Evolutionary conservation across 2,888 invertebrate species (phyloP).

Genomic region (Agrotis segetum): DNA sequence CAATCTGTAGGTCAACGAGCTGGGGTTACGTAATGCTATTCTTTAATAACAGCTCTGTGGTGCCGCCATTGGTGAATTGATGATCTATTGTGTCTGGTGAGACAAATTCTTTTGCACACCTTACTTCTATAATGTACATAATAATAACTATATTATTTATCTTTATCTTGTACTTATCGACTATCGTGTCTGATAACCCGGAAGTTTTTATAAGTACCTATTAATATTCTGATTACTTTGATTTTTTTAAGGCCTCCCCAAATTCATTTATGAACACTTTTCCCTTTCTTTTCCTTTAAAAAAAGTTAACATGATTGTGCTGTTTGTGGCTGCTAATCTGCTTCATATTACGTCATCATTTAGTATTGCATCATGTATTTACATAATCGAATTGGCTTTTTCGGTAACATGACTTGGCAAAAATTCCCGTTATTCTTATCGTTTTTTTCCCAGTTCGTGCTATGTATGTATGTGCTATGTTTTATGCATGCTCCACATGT

Average conservation of each 20-base stretch:
- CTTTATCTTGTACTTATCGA: conserved; percentile 13
- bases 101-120: conserved; percentile 21
- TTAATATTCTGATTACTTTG: background rate
- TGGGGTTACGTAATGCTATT: conserved; percentile 32
- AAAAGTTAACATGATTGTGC: background rate
- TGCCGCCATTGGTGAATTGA: conserved; percentile 33
- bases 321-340: background rate
- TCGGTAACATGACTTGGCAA: conserved; percentile 20
- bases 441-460: background rate
- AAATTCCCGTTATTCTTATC: conserved; percentile 29
- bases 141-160: conserved; percentile 9
- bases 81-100: conserved; percentile 54
- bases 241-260: no score
- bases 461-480: no score
- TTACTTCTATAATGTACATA: background rate
- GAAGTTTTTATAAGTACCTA: conserved; percentile 11
- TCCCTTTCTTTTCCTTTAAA: no score
- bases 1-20: conserved; percentile 15
- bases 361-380: conserved; percentile 20
- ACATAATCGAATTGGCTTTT: background rate
- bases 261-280: no score
- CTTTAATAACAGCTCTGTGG: conserved; percentile 41
- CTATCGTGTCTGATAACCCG: conserved; percentile 13
- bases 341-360: conserved; percentile 35
- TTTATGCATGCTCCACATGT: no score